Conservation (phyloP, 2,797 vertebrate species). For the Streptopelia turtur region DNA sequence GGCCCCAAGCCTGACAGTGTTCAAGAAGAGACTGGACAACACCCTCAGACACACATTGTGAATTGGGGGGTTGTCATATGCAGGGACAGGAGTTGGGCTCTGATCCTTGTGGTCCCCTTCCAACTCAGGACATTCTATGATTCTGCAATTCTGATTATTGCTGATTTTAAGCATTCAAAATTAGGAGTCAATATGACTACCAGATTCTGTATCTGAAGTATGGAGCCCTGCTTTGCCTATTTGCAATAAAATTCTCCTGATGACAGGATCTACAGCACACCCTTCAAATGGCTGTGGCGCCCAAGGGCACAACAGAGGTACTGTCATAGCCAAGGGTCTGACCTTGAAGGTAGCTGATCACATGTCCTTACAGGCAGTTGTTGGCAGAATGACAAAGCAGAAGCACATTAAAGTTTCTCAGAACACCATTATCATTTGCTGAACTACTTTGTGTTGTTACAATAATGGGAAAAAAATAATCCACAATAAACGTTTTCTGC, state of each 20-base stretch:
- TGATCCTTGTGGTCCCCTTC: too few relatives aligned
- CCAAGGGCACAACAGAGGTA: fast-evolving
- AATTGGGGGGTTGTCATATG: too few relatives aligned
- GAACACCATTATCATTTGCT: neutral
- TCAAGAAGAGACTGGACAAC: too few relatives aligned
- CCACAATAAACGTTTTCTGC: neutral
- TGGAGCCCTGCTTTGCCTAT: neutral
- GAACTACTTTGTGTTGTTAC: neutral
- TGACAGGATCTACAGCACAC: neutral
- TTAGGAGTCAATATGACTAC: neutral
- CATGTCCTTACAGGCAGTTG: neutral
- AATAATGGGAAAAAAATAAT: neutral
- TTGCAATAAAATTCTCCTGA: neutral
- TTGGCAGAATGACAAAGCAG: neutral
- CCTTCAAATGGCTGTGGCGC: neutral
- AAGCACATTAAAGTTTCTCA: neutral
- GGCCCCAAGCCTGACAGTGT: too few relatives aligned
- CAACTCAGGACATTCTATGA: too few relatives aligned
- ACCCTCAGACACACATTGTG: too few relatives aligned
- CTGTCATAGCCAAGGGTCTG: neutral
- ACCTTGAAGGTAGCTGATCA: fast-evolving
- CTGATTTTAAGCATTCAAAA: neutral
- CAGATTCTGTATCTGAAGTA: too few relatives aligned
- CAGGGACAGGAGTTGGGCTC: too few relatives aligned
- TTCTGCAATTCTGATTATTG: neutral